Percentiles rank a stretch among this genome's conserved stretches.
Evolutionary conservation across 1,140 invertebrate species (phyloP).

Genomic region (Anastrepha obliqua): DNA sequence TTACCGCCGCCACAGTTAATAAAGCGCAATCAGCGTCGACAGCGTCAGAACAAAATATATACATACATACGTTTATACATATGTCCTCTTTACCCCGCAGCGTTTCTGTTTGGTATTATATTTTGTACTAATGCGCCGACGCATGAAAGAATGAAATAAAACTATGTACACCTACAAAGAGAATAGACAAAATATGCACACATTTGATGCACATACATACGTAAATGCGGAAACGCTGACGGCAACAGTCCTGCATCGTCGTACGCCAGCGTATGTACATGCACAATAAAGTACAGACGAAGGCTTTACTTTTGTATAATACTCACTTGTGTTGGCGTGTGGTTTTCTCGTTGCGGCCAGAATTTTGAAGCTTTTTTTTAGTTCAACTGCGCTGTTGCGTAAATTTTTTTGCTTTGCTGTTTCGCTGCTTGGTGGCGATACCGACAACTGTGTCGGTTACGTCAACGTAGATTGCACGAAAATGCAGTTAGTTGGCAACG

Average conservation of each 20-base stretch:
- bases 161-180: not conserved
- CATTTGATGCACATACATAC: not conserved
- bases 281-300: not conserved
- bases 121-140: not conserved
- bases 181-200: not conserved
- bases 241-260: not conserved
- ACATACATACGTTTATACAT: not conserved
- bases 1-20: not conserved
- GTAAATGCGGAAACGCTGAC: not conserved
- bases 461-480: slow-evolving; percentile 1
- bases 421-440: not conserved
- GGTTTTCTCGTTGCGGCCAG: slow-evolving; percentile 40
- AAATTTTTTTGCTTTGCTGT: slow-evolving; percentile 7
- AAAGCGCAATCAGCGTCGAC: not conserved
- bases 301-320: slow-evolving; percentile 17
- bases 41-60: not conserved
- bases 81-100: not conserved
- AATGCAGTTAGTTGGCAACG: not conserved
- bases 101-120: not conserved
- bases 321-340: slow-evolving; percentile 47
- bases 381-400: not conserved
- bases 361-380: slow-evolving; percentile 44
- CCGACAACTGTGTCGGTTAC: not conserved
- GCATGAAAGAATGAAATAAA: slow-evolving; percentile 46
- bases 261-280: not conserved